Evolutionary conservation across 2,888 invertebrate species (phyloP), one percentile per base, ranked within the genome.

Genomic region (Drosophila hamatofila): DNA sequence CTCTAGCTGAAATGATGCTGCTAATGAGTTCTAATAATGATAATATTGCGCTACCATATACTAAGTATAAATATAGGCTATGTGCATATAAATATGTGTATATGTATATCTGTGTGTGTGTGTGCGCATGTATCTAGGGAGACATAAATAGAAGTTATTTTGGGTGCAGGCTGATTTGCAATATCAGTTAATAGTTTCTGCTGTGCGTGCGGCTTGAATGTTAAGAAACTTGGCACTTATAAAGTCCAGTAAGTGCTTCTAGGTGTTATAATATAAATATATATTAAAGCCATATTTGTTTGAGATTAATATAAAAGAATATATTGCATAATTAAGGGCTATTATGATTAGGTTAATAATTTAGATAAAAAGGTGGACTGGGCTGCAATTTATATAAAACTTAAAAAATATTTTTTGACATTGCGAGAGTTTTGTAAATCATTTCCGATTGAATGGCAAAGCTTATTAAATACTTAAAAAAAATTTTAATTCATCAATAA

Each of bases 21-120:
- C 87, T 88, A 88, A 83, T 83, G 87, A 88, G 83, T 59, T 81
- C 75, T 86, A 83, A 81, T 88, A 83, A 78, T 65, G 58, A 83
- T 83, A 83, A 88, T 81, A 73, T 78, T 55, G 57, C 56, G 59
- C 80, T 65, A 67, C 51, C 68, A 71, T 84, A 75, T 70, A 79
- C 75, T 55, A 60, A 44, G 57, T 77, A 83, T 83, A 62, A 64
- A 48, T 70, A 64, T 37, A 55, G 46, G 11, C 18, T 16, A 33
- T 57, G 35, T 42, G 41, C 39, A 55, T 27, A 39, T 35, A 30
- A 18, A 48, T 27, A 23, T 60, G 21, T 42, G 48, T 52, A 33
- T 80, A 35, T 46, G 37, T n/a, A n/a, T 59, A 14, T 42, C 33
- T 21, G 8, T 59, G 18, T 33, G 41, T 18, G 9, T 41, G 16